These are phyloP conservation scores for Ornithoptera alexandrae DNA, from an alignment of 2,888 invertebrate genomes.

Conservation along the genomic window DNA sequence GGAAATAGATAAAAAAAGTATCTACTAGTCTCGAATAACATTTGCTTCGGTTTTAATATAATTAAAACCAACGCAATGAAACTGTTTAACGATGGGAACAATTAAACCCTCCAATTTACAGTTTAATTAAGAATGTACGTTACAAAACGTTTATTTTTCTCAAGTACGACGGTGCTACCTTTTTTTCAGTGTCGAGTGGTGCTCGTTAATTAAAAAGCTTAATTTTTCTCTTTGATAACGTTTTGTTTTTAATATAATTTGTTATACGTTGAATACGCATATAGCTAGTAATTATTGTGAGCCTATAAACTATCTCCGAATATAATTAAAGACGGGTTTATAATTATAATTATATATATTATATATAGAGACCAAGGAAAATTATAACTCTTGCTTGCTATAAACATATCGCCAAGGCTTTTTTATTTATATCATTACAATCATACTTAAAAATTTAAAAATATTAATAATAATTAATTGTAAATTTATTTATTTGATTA, in stretches of 20 bases:
- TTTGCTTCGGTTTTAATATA: constrained; percentile 1
- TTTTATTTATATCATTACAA: no score
- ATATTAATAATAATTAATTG: no score
- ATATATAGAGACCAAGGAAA: no score
- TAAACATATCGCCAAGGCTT: no score
- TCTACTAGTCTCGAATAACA: background rate
- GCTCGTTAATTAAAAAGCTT: background rate
- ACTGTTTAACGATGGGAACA: constrained; percentile 6
- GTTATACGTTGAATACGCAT: no score
- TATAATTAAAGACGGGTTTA: no score
- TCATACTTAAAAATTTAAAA: no score
- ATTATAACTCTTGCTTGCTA: no score
- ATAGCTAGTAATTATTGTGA: no score
- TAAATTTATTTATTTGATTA: no score
- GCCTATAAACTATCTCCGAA: no score
- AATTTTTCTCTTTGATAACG: background rate
- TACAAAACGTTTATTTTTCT: background rate
- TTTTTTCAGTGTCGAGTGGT: background rate
- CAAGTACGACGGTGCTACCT: background rate
- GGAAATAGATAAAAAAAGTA: background rate
- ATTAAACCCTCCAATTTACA: constrained; percentile 17
- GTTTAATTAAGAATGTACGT: constrained; percentile 17
- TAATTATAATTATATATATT: no score
- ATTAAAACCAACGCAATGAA: constrained; percentile 17
- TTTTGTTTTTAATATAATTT: background rate